Conservation (phyloP, 2,888 invertebrate species). For the Cephus spinipes region DNA sequence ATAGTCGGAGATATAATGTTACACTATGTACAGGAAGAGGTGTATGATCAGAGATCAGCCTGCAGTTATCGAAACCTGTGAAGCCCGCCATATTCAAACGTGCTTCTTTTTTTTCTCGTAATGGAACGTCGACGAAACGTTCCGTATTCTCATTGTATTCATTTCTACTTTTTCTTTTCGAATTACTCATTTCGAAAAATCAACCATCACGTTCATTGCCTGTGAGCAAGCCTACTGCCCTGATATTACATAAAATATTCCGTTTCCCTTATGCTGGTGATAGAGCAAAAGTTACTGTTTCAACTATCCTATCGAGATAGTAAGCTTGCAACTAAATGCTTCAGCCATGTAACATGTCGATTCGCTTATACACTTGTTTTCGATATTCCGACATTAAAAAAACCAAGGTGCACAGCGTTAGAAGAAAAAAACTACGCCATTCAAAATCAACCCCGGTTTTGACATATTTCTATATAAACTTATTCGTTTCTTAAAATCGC, state of each 20-base stretch:
- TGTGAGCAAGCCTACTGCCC: neutral
- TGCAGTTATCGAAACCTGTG: conserved; percentile 35
- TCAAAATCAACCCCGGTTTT: neutral
- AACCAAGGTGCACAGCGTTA: neutral
- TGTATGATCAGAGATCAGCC: conserved; percentile 49
- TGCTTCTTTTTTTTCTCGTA: neutral
- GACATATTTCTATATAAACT: neutral
- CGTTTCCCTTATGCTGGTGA: neutral
- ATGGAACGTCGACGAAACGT: neutral
- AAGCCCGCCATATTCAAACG: conserved; percentile 10
- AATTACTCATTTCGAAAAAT: neutral
- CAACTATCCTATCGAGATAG: neutral
- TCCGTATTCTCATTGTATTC: neutral
- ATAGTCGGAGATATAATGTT: conserved; percentile 53
- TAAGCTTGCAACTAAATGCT: neutral
- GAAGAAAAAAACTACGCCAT: neutral
- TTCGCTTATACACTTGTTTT: neutral
- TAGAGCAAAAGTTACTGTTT: neutral
- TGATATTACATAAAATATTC: neutral
- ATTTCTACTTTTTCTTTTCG: neutral
- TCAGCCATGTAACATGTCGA: neutral
- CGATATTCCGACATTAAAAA: neutral
- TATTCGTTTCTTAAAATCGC: neutral
- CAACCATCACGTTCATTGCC: neutral
- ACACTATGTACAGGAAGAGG: conserved; percentile 62